A percentile compares a stretch with the other conserved stretches of the same genome.
These are phyloP conservation scores for Salminus brasiliensis DNA, from an alignment of 2,113 vertebrate species.

Conservation along the genomic window DNA sequence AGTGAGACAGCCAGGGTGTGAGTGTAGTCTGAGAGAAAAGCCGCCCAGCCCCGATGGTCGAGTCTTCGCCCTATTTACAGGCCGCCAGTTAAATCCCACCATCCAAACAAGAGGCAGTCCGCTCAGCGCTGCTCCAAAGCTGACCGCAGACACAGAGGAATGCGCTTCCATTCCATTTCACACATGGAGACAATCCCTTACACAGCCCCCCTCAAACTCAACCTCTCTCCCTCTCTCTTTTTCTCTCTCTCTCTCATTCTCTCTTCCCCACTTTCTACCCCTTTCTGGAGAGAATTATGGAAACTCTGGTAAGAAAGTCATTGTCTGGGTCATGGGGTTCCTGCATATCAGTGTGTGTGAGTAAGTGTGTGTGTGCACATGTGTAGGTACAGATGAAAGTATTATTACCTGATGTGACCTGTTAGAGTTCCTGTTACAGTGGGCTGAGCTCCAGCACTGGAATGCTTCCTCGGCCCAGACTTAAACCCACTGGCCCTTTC, in stretches of 20 bases:
- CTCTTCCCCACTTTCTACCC: not conserved
- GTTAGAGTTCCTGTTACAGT: conserved; percentile 36
- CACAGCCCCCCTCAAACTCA: not conserved
- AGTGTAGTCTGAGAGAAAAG: conserved; percentile 27
- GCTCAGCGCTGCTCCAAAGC: conserved; percentile 13
- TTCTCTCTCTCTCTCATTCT: not conserved
- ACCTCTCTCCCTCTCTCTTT: not conserved
- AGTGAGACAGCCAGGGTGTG: conserved; percentile 25
- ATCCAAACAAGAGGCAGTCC: conserved; percentile 32
- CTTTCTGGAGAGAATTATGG: not conserved
- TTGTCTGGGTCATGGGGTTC: conserved; percentile 6
- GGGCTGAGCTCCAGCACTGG: conserved; percentile 20
- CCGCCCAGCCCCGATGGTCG: not conserved
- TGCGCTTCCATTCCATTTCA: conserved; percentile 20
- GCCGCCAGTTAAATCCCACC: conserved; percentile 15
- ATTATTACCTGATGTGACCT: conserved; percentile 31
- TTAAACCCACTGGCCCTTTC: conserved; percentile 14
- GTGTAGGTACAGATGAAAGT: not conserved
- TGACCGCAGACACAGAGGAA: conserved; percentile 43
- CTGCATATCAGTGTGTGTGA: not conserved
- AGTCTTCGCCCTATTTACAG: conserved; percentile 43
- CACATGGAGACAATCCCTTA: conserved; percentile 28
- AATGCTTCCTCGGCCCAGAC: not conserved
- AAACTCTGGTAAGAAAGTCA: not conserved
- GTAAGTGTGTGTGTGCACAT: not conserved